A percentile compares a stretch with the other conserved stretches of the same genome.
Evolutionary conservation across 2,888 invertebrate species (phyloP).

Genomic region (Drosophila fungiperda): DNA sequence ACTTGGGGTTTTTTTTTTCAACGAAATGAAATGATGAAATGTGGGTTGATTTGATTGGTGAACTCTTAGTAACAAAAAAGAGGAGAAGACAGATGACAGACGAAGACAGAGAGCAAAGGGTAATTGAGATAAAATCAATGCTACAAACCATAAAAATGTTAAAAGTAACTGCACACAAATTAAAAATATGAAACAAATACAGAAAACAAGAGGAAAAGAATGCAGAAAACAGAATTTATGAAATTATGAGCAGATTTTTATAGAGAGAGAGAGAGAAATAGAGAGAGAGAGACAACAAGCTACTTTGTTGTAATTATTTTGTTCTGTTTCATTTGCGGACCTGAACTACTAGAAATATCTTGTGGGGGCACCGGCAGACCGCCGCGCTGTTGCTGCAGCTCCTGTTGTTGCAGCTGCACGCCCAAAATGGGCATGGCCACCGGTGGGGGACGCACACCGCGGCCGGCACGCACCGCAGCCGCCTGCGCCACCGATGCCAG

Average conservation of each 20-base stretch:
- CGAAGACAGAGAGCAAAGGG: conserved; percentile 34
- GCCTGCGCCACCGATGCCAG: conserved; percentile 75
- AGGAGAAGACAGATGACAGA: conserved; percentile 14
- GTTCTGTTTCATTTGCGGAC: conserved; percentile 78
- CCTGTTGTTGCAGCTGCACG: conserved; percentile 84
- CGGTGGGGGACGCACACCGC: conserved; percentile 81
- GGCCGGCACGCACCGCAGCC: conserved; percentile 74
- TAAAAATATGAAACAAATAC: conserved; percentile 17
- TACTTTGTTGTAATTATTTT: conserved; percentile 61
- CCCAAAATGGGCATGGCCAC: conserved; percentile 83
- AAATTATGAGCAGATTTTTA: conserved; percentile 47
- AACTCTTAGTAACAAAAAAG: conserved; percentile 8
- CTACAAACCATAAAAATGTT: conserved; percentile 63
- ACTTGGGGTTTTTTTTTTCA: conserved; percentile 39
- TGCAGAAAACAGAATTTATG: conserved; percentile 44
- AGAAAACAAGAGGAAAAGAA: conserved; percentile 14
- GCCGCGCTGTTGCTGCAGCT: conserved; percentile 84
- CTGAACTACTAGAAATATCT: conserved; percentile 85
- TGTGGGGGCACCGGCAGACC: conserved; percentile 86
- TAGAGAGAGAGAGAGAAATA: conserved; percentile 33
- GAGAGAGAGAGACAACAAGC: conserved; percentile 59
- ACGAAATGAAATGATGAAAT: conserved; percentile 58
- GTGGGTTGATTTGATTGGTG: conserved; percentile 40
- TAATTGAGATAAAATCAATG: conserved; percentile 38
- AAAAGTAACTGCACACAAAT: conserved; percentile 46